phyloP scores from a whole-genome alignment of 2,797 vertebrate species.

The Apodemus agrarius region DNA sequence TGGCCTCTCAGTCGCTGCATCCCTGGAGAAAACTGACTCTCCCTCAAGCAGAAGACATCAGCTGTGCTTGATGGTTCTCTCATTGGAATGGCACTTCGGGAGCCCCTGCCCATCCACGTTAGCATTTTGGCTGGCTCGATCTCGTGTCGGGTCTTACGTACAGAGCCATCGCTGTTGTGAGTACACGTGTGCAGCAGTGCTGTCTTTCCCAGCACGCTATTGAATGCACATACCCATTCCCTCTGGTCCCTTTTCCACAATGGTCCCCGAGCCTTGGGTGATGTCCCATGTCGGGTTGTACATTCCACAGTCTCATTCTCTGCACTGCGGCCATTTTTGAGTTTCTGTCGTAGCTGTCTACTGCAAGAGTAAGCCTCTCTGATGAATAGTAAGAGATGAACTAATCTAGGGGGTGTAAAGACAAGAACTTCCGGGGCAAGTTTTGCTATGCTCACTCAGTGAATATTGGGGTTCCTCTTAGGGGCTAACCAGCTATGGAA shows the following conservation, averaged over 20 bases:
- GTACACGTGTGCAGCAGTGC: neutral
- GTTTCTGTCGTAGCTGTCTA: neutral
- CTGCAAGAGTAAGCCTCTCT: neutral
- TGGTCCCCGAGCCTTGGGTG: neutral
- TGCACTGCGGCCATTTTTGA: neutral
- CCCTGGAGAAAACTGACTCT: neutral
- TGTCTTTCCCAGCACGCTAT: neutral
- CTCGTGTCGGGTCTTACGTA: too few relatives aligned
- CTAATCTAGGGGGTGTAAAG: neutral
- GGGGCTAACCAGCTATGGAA: neutral
- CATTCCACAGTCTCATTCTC: neutral
- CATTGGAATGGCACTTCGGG: neutral
- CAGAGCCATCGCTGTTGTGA: neutral
- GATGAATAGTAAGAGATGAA: neutral
- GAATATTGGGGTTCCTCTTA: neutral
- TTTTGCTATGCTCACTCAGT: neutral
- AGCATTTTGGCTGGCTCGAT: neutral
- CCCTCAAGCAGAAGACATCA: neutral
- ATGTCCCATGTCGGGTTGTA: neutral
- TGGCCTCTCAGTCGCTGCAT: neutral
- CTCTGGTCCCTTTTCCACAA: neutral
- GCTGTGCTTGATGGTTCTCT: neutral
- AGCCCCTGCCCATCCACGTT: neutral
- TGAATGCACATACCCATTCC: too few relatives aligned
- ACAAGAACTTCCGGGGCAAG: neutral